These are phyloP conservation scores for Acanthis flammea DNA, from an alignment of 2,797 vertebrate species.

Conservation along the genomic window DNA sequence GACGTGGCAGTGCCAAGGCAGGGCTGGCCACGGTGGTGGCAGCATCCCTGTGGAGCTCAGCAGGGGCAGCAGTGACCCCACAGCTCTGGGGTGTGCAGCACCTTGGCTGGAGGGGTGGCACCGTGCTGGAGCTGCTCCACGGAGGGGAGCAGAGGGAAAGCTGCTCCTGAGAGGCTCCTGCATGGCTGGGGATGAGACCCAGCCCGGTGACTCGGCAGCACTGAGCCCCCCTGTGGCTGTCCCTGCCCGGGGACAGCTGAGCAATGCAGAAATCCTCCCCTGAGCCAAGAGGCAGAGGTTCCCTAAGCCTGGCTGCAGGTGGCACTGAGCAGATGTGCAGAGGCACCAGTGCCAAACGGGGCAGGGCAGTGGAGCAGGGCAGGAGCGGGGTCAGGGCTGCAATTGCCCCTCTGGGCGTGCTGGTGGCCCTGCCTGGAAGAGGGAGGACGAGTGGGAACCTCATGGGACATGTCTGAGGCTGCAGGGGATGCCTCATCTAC, in stretches of 20 bases:
- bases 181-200: not conserved
- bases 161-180: not conserved
- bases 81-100: not conserved
- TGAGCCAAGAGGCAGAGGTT: not conserved
- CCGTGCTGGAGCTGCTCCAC: rapidly evolving
- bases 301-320: not conserved
- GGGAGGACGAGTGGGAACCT: rapidly evolving
- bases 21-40: rapidly evolving
- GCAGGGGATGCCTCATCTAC: not conserved
- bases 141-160: not conserved
- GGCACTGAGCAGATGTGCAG: not conserved
- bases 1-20: rapidly evolving
- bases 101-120: rapidly evolving
- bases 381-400: rapidly evolving
- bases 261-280: rapidly evolving
- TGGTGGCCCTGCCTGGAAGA: not conserved
- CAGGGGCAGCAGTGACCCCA: not conserved
- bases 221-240: not conserved
- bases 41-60: rapidly evolving
- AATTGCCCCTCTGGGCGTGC: not conserved
- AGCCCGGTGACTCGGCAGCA: rapidly evolving
- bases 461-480: not conserved
- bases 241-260: not conserved
- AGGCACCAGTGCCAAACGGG: rapidly evolving
- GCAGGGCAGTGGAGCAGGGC: not conserved